A percentile compares a stretch with the other conserved stretches of the same genome.
Evolutionary conservation across 2,888 invertebrate genomes (phyloP).

Genomic region (Dermolepida albohirtum): DNA sequence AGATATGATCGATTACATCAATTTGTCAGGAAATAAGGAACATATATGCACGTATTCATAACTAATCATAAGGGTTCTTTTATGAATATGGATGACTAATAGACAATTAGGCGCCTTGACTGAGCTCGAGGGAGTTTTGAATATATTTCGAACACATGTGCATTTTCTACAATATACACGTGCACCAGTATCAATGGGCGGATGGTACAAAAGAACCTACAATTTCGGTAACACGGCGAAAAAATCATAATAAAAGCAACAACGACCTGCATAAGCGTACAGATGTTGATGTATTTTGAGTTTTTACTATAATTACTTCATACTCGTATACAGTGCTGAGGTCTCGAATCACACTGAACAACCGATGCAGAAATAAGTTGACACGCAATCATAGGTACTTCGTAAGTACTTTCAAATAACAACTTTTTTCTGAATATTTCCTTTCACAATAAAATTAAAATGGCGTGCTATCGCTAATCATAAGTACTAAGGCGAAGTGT

Average conservation of each 20-base stretch:
- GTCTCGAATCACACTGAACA: too few relatives aligned
- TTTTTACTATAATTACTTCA: too few relatives aligned
- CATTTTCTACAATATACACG: slow-evolving; percentile 45
- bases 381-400: too few relatives aligned
- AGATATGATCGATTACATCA: slow-evolving; percentile 45
- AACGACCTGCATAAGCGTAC: not conserved
- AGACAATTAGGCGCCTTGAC: slow-evolving; percentile 53
- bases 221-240: slow-evolving; percentile 40
- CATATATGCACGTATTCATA: slow-evolving; percentile 42
- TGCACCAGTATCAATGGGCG: slow-evolving; percentile 48
- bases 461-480: too few relatives aligned
- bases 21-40: slow-evolving; percentile 45
- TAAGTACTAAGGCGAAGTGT: too few relatives aligned
- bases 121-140: slow-evolving; percentile 46
- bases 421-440: too few relatives aligned
- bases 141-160: slow-evolving; percentile 47
- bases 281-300: slow-evolving; percentile 24
- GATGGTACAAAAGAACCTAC: slow-evolving; percentile 47
- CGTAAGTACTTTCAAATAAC: too few relatives aligned
- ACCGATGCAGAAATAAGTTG: too few relatives aligned
- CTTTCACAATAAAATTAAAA: too few relatives aligned
- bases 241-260: slow-evolving; percentile 18
- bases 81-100: slow-evolving; percentile 54
- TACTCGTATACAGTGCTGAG: too few relatives aligned
- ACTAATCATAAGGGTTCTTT: slow-evolving; percentile 48